Percentiles rank a stretch among this genome's conserved stretches.
Conservation (phyloP, 2,888 invertebrate genomes). For the Neoaliturus tenellus region DNA sequence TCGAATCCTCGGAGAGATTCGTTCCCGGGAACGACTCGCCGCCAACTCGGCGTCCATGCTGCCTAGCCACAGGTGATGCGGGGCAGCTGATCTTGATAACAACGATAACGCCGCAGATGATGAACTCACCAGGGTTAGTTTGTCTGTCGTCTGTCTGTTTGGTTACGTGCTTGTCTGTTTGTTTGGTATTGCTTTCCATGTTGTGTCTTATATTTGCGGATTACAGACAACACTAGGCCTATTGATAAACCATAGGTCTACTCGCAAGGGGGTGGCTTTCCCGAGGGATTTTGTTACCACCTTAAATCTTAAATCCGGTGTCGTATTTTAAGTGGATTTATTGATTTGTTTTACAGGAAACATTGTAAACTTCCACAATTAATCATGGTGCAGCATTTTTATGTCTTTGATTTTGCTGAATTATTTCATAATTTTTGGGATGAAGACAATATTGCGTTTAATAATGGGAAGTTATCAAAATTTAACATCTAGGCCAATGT, state of each 20-base stretch:
- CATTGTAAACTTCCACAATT: too few species aligned
- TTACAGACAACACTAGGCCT: not conserved
- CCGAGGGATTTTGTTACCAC: too few species aligned
- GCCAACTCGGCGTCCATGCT: not conserved
- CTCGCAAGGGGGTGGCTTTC: not conserved
- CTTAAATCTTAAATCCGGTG: too few species aligned
- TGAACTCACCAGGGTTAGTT: constrained; percentile 4
- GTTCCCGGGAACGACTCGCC: not conserved
- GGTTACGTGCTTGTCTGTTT: not conserved
- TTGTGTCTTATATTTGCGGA: not conserved
- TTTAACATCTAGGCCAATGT: too few species aligned
- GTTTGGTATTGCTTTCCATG: not conserved
- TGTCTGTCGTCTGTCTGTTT: not conserved
- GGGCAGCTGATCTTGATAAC: not conserved
- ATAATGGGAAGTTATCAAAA: too few species aligned
- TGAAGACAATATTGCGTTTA: too few species aligned
- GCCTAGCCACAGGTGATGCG: constrained; percentile 10
- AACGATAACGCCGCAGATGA: not conserved
- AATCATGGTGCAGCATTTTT: too few species aligned
- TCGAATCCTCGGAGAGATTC: not conserved
- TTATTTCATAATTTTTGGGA: too few species aligned
- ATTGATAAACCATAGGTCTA: constrained; percentile 24
- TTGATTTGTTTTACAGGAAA: too few species aligned
- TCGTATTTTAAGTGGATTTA: too few species aligned
- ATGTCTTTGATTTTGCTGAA: too few species aligned